Evolutionary conservation across 2,113 vertebrate species (phyloP).

Genomic region (Alaudala cheleensis): DNA sequence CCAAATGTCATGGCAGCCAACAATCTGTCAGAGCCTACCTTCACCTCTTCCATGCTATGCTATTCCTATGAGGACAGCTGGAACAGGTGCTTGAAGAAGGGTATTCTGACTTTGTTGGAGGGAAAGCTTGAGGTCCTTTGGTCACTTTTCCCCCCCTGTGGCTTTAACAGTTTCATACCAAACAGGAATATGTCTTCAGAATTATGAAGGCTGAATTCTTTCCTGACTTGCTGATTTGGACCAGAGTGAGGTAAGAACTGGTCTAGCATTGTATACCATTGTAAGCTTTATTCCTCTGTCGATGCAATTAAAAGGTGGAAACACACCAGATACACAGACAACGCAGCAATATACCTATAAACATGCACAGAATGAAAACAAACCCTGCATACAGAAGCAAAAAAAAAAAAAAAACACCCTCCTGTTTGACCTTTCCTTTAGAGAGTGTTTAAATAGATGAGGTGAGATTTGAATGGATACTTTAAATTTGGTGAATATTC

Average conservation of each 20-base stretch:
- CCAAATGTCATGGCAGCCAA: slow-evolving; percentile 1
- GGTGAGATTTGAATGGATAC: not conserved
- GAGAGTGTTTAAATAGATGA: not conserved
- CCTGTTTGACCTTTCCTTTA: not conserved
- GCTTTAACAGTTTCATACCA: not conserved
- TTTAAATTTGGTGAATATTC: not conserved
- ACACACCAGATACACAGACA: not conserved
- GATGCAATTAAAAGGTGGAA: not conserved
- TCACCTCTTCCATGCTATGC: not conserved
- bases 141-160: not conserved
- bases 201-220: not conserved
- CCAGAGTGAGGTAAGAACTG: not conserved
- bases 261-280: not conserved
- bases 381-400: not conserved
- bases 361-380: not conserved
- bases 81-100: not conserved
- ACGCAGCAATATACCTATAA: not conserved
- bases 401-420: not conserved
- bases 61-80: not conserved
- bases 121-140: not conserved
- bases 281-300: not conserved
- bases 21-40: not conserved
- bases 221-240: not conserved
- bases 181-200: slow-evolving; percentile 5
- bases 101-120: not conserved